Evolutionary conservation across 2,888 invertebrate species (phyloP), one percentile per base, ranked within the genome.

Genomic region (Rhimphoctona megacephalus): DNA sequence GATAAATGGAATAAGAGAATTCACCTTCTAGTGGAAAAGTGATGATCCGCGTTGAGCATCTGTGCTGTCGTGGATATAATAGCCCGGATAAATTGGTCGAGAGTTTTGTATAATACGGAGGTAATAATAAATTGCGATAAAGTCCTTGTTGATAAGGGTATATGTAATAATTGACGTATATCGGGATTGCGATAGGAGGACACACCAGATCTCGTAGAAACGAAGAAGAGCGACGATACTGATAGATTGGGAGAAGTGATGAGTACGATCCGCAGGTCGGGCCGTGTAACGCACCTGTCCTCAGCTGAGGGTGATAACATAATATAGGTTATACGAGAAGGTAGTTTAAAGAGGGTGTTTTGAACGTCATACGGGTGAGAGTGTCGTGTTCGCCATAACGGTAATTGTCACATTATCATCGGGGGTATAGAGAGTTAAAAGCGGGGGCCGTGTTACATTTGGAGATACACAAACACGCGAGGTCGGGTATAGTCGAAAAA

Each of bases 281-380:
- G 36, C 66, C 78, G 80, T 79, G 54, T 79, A 46, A 77, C 77
- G 77, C 76, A 82, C 81, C 86, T 83, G 85, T 82, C 86, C 89
- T 89, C 89, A 89, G 88, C 89, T 89, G 88, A 88, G 83, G 78
- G 77, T 86, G 78, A 88, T 85, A 84, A 85, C 83, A 85, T 81
- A 87, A 89, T 87, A 89, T 87, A 88, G 88, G 88, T 89, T 89
- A 89, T 88, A 89, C 77, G 74, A 67, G 84, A 86, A 85, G 85
- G 82, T 78, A 49, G 76, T 64, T 79, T 79, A 39, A 67, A 33
- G 25, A 57, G 22, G 61, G 36, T 25, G 74, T 25, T 61, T n/a
- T 11, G 3, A 61, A 61, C 54, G 74, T 36, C 30, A 46, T 46
- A 43, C 70, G 19, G 30, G 30, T 36, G 61, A 39, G 39, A 39